Evolutionary conservation across 2,888 invertebrate species (phyloP).

Genomic region (Rhagonycha lutea): DNA sequence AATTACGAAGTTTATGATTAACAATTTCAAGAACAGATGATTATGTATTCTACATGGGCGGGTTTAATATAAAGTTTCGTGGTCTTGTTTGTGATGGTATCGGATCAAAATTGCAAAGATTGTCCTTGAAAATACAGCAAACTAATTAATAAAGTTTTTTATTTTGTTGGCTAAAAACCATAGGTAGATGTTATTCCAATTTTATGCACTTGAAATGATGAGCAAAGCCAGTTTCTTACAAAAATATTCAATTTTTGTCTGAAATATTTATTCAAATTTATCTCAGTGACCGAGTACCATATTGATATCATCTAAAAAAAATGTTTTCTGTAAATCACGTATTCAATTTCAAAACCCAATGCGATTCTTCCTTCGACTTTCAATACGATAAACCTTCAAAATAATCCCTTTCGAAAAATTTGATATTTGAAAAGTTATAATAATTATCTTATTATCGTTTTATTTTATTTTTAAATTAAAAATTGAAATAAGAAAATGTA

Average conservation of each 20-base stretch:
- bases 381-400: no score
- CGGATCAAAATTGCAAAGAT: background rate
- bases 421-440: no score
- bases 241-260: background rate
- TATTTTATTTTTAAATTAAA: no score
- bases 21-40: background rate
- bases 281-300: background rate
- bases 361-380: no score
- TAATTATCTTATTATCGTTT: no score
- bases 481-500: no score
- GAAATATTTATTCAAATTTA: background rate
- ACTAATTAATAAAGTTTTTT: no score
- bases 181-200: background rate
- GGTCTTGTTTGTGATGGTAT: background rate
- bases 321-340: background rate
- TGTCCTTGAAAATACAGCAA: background rate
- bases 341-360: background rate
- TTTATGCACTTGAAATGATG: background rate
- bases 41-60: background rate
- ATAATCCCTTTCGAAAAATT: no score
- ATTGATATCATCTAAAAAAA: background rate
- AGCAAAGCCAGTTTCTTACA: background rate
- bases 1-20: background rate
- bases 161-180: background rate
- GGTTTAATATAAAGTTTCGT: background rate